Percentiles rank a stretch among this genome's conserved stretches.
These are phyloP conservation scores for Coremacera marginata DNA, from an alignment of 2,888 invertebrate species.

Conservation along the genomic window DNA sequence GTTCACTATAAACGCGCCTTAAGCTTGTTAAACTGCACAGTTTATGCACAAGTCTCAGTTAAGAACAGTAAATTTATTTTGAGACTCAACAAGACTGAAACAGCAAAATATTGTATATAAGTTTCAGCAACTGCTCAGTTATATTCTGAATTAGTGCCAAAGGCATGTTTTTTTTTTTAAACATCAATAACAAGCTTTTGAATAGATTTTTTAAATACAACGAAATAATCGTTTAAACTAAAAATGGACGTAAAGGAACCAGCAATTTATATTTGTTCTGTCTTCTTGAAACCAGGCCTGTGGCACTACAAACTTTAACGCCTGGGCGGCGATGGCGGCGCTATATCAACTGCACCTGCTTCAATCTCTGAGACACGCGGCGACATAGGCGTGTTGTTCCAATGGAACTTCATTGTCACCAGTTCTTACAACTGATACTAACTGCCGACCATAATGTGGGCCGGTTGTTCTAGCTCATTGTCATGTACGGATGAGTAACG, in stretches of 20 bases:
- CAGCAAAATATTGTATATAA: too few species aligned
- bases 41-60: background rate
- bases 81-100: too few species aligned
- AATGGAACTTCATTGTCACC: background rate
- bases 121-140: too few species aligned
- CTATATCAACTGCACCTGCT: background rate
- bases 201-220: conserved; percentile 10
- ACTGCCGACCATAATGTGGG: conserved; percentile 73
- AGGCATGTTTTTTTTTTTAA: too few species aligned
- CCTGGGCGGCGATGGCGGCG: background rate
- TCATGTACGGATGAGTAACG: conserved; percentile 63
- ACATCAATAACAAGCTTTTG: background rate
- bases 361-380: background rate
- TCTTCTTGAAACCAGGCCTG: conserved; percentile 24
- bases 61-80: background rate
- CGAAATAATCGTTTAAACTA: conserved; percentile 18
- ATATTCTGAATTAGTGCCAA: background rate
- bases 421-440: conserved; percentile 68
- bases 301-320: background rate
- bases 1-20: too few species aligned
- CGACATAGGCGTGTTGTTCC: background rate
- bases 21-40: background rate
- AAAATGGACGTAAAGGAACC: conserved; percentile 42
- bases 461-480: conserved; percentile 72
- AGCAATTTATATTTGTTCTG: conserved; percentile 3